Conservation (phyloP, 2,888 invertebrate genomes). For the Pammene aurita region DNA sequence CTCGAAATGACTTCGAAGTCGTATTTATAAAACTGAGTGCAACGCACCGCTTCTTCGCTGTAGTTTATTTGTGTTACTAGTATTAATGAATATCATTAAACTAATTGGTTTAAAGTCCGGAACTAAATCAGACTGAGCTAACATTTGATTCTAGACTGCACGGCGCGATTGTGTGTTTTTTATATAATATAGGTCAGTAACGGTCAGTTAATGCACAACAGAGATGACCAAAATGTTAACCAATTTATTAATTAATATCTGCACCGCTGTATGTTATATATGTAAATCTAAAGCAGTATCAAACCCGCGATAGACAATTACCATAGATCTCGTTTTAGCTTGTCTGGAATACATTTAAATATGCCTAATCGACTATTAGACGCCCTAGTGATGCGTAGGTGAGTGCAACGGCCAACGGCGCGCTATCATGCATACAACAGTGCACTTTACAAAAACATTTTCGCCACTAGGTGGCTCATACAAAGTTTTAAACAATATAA, state of each 20-base stretch:
- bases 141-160: conserved; percentile 29
- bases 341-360: conserved; percentile 30
- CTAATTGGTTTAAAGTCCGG: conserved; percentile 35
- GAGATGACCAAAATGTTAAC: no score
- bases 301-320: neutral
- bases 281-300: neutral
- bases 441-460: conserved; percentile 36
- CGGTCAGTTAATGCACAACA: no score
- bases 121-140: conserved; percentile 22
- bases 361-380: neutral
- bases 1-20: no score
- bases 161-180: conserved; percentile 14
- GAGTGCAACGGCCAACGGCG: conserved; percentile 43
- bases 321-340: neutral
- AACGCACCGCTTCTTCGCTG: conserved; percentile 52
- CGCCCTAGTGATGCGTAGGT: conserved; percentile 45
- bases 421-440: no score
- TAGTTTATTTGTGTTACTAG: conserved; percentile 31
- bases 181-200: neutral
- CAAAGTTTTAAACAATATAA: no score
- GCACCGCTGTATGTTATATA: neutral
- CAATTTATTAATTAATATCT: no score
- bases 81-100: conserved; percentile 37
- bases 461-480: no score
- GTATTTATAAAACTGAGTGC: conserved; percentile 59